A percentile compares a stretch with the other conserved stretches of the same genome.
These are phyloP conservation scores for Carposina sasakii DNA, from an alignment of 1,140 invertebrate genomes.

Conservation along the genomic window DNA sequence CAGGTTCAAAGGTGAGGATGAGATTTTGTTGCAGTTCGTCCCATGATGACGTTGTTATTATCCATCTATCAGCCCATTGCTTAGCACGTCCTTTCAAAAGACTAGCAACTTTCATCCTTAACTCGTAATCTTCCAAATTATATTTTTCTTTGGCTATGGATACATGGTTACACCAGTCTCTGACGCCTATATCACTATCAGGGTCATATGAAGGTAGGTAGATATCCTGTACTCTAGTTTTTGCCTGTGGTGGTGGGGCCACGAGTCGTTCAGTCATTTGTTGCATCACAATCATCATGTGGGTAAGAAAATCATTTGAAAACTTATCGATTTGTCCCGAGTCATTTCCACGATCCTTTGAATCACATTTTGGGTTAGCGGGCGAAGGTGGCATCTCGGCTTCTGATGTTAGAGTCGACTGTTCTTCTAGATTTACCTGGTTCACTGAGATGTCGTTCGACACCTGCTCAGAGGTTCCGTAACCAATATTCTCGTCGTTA, in stretches of 20 bases:
- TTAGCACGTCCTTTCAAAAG: slow-evolving; percentile 9
- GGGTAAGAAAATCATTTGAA: not conserved
- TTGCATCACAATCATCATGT: not conserved
- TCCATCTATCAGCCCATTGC: not conserved
- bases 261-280: not conserved
- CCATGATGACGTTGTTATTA: slow-evolving; percentile 5
- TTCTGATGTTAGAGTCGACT: no score
- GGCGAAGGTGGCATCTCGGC: no score
- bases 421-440: no score
- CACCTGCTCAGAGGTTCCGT: no score
- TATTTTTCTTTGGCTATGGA: slow-evolving; percentile 3
- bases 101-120: slow-evolving; percentile 7
- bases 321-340: no score
- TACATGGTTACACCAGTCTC: slow-evolving; percentile 12
- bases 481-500: no score
- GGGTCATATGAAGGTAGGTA: slow-evolving; percentile 7
- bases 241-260: not conserved
- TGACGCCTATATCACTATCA: slow-evolving; percentile 5
- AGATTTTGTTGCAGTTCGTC: not conserved
- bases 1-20: slow-evolving; percentile 11
- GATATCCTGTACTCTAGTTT: slow-evolving; percentile 3
- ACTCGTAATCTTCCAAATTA: slow-evolving; percentile 8
- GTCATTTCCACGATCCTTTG: no score
- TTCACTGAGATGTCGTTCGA: no score
- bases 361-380: no score